Evolutionary conservation across 2,113 vertebrate species (phyloP), one percentile per base, ranked within the genome.

Genomic region (Mormyrus iriodes): DNA sequence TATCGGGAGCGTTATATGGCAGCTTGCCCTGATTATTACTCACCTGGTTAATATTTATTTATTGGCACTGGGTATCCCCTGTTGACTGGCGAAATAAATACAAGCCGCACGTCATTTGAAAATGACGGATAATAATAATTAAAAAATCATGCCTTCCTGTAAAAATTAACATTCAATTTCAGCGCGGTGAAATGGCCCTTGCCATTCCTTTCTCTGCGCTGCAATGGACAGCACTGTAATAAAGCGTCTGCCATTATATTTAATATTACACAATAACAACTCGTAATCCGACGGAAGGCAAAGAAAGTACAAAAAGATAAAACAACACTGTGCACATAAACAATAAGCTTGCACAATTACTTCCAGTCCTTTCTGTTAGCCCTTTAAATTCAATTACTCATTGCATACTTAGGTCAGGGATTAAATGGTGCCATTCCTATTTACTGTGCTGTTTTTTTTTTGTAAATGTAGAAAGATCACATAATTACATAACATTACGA

Each of bases 171-270:
- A 88, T 92, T 94, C 94, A 90, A 93, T 95, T 95, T 94, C 91
- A 93, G 93, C 92, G 92, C 89, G 90, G 95, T 94, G 89, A 93
- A 91, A 92, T 83, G 93, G 91, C 92, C 93, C 91, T 94, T 93
- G 39, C 92, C 90, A 93, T 90, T 92, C 92, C 27, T 90, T 91
- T 90, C 92, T 94, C 92, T 91, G 90, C 93, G 94, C 95, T 95
- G 97, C 95, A 96, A 94, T 94, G 96, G 97, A 96, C 96, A 97
- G 96, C 95, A 96, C 95, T 94, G 96, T 95, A 96, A 94, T 95
- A 94, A 95, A 97, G 96, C 97, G 97, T 97, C 97, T 98, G 97
- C 95, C 96, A 88, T 46, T n/a, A 93, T 92, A 96, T 96, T 97
- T 97, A 95, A 95, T 94, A 96, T 95, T 95, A 93, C 95, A 93